Evolutionary conservation across 2,797 vertebrate genomes (phyloP).

Genomic region (Lepilemur ruficaudatus): DNA sequence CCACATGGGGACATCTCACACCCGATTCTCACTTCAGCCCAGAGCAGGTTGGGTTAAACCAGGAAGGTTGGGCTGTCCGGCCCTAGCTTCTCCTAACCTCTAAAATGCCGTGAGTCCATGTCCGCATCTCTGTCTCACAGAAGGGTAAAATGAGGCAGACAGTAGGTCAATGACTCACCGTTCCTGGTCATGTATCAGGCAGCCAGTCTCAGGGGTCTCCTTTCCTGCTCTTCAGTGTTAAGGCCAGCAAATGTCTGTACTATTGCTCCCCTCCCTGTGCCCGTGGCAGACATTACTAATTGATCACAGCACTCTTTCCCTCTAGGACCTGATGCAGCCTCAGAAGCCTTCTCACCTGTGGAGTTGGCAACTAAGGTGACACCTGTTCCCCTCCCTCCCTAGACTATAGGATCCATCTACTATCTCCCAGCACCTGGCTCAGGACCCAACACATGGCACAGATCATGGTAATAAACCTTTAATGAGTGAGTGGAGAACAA

Average conservation of each 20-base stretch:
- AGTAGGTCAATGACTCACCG: neutral
- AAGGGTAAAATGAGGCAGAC: neutral
- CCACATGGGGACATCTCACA: neutral
- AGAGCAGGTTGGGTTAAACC: neutral
- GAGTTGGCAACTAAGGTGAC: neutral
- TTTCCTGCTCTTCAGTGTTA: neutral
- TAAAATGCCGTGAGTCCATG: neutral
- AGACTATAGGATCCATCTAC: neutral
- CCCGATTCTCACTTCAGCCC: too few relatives aligned
- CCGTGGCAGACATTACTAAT: slow-evolving; percentile 37
- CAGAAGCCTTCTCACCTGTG: neutral
- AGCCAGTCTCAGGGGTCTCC: neutral
- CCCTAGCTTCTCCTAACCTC: neutral
- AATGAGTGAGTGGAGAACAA: neutral
- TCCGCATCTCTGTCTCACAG: neutral
- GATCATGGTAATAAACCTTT: neutral
- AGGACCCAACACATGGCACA: too few relatives aligned
- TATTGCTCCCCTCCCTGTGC: neutral
- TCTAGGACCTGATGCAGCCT: neutral
- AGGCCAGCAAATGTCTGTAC: neutral
- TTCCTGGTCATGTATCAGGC: neutral
- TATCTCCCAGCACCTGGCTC: neutral
- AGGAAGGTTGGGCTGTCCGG: neutral
- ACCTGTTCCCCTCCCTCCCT: neutral
- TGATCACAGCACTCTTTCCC: neutral